These are phyloP conservation scores for Bufotes viridis DNA, from an alignment of 2,797 vertebrate species.

Conservation along the genomic window DNA sequence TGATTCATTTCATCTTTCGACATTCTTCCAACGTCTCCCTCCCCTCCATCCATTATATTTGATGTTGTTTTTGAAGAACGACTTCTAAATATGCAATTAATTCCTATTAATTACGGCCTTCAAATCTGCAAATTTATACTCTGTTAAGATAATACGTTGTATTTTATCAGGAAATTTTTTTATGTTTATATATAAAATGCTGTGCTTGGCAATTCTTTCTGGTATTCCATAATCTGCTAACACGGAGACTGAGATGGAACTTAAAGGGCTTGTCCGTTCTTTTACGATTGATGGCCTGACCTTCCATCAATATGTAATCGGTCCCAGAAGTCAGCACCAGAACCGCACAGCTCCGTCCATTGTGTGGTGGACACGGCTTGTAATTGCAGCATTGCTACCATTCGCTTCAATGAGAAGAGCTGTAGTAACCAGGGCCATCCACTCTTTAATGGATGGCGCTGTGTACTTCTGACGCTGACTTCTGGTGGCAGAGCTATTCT, in stretches of 20 bases:
- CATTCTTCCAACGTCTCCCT: conserved; percentile 63
- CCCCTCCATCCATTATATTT: conserved; percentile 64
- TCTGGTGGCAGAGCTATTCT: too few relatives aligned
- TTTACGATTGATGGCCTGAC: too few relatives aligned
- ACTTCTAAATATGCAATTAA: conserved; percentile 77
- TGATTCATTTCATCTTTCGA: conserved; percentile 74
- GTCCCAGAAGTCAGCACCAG: too few relatives aligned
- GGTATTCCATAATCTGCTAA: conserved; percentile 1
- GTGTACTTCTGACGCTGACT: too few relatives aligned
- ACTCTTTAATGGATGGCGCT: too few relatives aligned
- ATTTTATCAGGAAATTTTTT: conserved; percentile 71
- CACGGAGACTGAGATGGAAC: background rate
- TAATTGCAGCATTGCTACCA: too few relatives aligned
- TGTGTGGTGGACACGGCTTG: too few relatives aligned
- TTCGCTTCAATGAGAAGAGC: too few relatives aligned
- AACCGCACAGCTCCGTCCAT: too few relatives aligned
- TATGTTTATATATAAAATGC: conserved; percentile 4
- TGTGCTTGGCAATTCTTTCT: conserved; percentile 6
- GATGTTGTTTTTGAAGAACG: conserved; percentile 66
- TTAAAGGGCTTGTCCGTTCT: background rate
- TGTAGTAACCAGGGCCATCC: too few relatives aligned
- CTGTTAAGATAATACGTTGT: conserved; percentile 77
- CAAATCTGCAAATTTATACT: conserved; percentile 74
- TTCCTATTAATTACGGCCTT: conserved; percentile 78
- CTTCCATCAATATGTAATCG: too few relatives aligned